These are phyloP conservation scores for Glaucomys volans DNA, from an alignment of 2,113 vertebrate species.

Conservation along the genomic window DNA sequence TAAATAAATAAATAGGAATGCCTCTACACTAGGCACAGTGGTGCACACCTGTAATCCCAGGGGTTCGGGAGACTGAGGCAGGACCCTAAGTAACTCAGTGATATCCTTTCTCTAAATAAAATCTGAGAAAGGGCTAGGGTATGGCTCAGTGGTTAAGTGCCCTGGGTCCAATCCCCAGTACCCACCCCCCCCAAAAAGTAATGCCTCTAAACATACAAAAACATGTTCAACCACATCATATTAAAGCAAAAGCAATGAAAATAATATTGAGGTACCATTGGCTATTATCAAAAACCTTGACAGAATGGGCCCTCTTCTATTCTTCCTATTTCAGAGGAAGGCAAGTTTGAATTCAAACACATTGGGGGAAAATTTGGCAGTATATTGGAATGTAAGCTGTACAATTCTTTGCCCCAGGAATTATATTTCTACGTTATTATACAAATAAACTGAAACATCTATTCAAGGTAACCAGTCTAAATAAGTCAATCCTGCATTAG, in stretches of 20 bases:
- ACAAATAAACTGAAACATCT: not conserved
- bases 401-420: not conserved
- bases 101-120: too few relatives aligned
- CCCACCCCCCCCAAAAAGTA: too few relatives aligned
- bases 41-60: too few relatives aligned
- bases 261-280: not conserved
- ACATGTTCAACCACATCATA: not conserved
- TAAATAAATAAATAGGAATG: too few relatives aligned
- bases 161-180: too few relatives aligned
- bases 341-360: not conserved
- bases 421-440: not conserved
- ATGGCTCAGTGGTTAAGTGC: too few relatives aligned
- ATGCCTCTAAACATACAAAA: not conserved
- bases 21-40: too few relatives aligned
- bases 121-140: too few relatives aligned
- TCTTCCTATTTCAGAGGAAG: not conserved
- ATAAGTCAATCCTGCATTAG: not conserved
- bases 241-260: not conserved
- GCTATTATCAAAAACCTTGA: not conserved
- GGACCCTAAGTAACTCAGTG: too few relatives aligned
- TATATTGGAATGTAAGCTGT: not conserved
- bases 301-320: not conserved
- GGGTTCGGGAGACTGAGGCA: too few relatives aligned
- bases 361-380: not conserved
- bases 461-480: not conserved